Evolutionary conservation across 2,113 vertebrate species (phyloP).

Genomic region (Lontra canadensis): DNA sequence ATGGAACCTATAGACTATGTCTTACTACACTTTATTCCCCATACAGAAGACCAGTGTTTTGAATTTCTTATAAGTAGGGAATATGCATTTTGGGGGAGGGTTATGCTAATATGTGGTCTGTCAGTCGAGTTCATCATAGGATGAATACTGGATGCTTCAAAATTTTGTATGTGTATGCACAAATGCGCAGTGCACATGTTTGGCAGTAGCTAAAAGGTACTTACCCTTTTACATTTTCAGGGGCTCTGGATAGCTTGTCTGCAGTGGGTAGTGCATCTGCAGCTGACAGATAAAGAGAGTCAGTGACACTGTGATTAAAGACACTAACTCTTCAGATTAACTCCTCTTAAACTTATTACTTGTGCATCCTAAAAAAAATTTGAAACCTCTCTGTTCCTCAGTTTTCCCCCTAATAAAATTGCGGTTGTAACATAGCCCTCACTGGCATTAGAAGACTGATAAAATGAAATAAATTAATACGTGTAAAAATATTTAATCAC

Average conservation of each 20-base stretch:
- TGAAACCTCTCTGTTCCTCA: not conserved
- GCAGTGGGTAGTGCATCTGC: rapidly evolving
- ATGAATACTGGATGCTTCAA: not conserved
- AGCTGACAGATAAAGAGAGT: not conserved
- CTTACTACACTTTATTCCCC: not conserved
- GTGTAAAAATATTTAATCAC: not conserved
- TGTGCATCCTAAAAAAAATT: not conserved
- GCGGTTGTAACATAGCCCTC: not conserved
- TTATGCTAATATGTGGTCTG: not conserved
- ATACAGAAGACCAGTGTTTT: not conserved
- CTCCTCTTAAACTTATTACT: not conserved
- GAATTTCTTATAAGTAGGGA: not conserved
- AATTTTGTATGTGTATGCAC: not conserved
- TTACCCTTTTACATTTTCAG: not conserved
- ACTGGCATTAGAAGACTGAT: not conserved
- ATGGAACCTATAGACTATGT: not conserved
- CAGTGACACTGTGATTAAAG: not conserved
- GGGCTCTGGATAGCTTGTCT: not conserved
- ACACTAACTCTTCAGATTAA: not conserved
- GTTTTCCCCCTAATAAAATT: not conserved
- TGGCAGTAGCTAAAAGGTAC: not conserved
- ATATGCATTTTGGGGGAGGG: not conserved
- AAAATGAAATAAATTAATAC: not conserved
- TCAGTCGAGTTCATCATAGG: not conserved
- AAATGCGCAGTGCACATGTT: not conserved